Conservation (phyloP, 1,140 invertebrate genomes). For the Scaptomyza montana region DNA sequence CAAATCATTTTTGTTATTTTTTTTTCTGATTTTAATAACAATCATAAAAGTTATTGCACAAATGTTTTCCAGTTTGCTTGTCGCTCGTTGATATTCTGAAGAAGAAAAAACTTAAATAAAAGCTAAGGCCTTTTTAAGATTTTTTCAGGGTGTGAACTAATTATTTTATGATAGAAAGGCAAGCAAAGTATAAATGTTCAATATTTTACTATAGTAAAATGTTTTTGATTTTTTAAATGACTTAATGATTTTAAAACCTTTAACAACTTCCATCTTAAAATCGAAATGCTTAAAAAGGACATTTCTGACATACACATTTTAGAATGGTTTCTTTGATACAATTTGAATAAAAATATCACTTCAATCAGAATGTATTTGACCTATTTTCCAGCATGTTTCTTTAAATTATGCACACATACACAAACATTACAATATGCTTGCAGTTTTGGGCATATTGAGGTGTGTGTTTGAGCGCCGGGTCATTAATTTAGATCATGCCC, state of each 20-base stretch:
- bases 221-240: too few relatives aligned
- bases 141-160: neutral
- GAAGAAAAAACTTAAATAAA: constrained; percentile 6
- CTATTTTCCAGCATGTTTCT: constrained; percentile 31
- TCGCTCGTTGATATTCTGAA: constrained; percentile 32
- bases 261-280: too few relatives aligned
- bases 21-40: constrained; percentile 48
- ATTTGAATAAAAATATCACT: neutral
- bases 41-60: constrained; percentile 63
- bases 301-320: too few relatives aligned
- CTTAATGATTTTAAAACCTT: too few relatives aligned
- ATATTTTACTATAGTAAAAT: too few relatives aligned
- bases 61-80: constrained; percentile 47
- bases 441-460: constrained; percentile 45
- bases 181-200: too few relatives aligned
- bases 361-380: constrained; percentile 28
- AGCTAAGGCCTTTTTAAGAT: neutral
- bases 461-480: constrained; percentile 59
- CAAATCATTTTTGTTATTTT: constrained; percentile 27
- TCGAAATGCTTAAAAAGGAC: too few relatives aligned
- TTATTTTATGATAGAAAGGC: too few relatives aligned
- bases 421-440: neutral
- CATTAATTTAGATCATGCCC: constrained; percentile 82
- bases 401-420: constrained; percentile 44
- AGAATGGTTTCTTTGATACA: too few relatives aligned